Base-by-base conservation (phyloP, 2,797 vertebrate genomes). In the Sphenodon punctatus region DNA sequence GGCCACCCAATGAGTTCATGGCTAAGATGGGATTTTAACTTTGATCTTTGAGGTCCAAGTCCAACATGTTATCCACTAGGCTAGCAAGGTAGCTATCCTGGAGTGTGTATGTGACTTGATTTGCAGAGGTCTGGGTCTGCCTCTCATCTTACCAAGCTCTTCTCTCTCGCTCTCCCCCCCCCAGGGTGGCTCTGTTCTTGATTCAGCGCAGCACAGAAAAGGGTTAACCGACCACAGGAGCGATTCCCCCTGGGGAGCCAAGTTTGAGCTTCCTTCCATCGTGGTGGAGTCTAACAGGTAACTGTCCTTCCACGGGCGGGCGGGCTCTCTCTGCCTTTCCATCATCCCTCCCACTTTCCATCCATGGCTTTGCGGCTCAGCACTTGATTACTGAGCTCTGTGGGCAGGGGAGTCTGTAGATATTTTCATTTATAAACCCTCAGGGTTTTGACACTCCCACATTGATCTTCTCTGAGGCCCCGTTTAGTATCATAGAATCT, bases 251-350 rank as follows among this genome's bases (percentile, higher is more conserved):
- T 53, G 81, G 58, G 67, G 85, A 2, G 3, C 81, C 66, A 93
- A 85, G 64, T 85, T 67, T 27, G 84, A 88, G 30, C 70, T 92
- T 80, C 83, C 88, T 2, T 90, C 78, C 1, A 65, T 67, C 36
- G 76, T 80, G 11, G 70, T 90, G 17, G 87, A 95, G 45, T 86
- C 82, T 34, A 90, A 95, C 72, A 96, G 94, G 94, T 96, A 84
- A 70, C 32, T 51, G 39, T 5, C 34, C 22, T 53, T 56, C 11
- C 3, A 7, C 34, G 23, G 4, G 45, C n/a, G n/a, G n/a, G n/a
- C n/a, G n/a, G n/a, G 39, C 27, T 36, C 69, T 22, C 20, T 23
- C 20, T 9, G 25, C 16, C 3, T 46, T 16, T 27, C 66, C 15
- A 15, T 72, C 51, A 27, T 60, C 38, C 61, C 12, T 58, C 13